Evolutionary conservation across 2,797 vertebrate species (phyloP), one percentile per base, ranked within the genome.

Genomic region (Capromys pilorides): DNA sequence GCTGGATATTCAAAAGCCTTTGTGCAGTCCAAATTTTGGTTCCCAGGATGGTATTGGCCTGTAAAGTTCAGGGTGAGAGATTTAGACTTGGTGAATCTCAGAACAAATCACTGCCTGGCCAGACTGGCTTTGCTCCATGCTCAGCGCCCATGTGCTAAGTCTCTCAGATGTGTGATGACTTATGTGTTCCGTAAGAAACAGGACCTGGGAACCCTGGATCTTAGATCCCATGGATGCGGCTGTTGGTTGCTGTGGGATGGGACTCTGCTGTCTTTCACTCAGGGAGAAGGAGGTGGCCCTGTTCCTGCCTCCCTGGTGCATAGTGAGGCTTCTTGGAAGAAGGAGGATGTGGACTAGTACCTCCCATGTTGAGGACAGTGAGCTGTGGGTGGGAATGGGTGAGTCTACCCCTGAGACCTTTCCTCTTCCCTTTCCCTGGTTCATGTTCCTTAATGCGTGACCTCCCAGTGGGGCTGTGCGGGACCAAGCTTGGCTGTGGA

Each of bases 401-500:
- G 22, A 36, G 1, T 73, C 16, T 33, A 3, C 5, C 7, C 6
- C 3, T 0, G 0, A 2, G 61, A 3, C 22, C 45, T 91, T 31
- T 49, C 57, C 28, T 31, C 33, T 78, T 78, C 75, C 61, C 90
- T 93, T 94, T 96, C 77, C 80, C 41, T 51, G 2, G 14, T 78
- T 0, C 33, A 28, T 96, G 96, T 97, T 98, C 98, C 98, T 99
- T 99, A 98, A 98, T 94, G 54, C 57, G n/a, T 54, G 33, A 54
- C 95, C 18, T 59, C 51, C 92, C 98, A 99, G 99, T 99, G 99
- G 98, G 99, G 62, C 97, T 99, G 16, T 98, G 98, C 10, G 99
- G 99, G 88, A 99, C 99, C 64, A 99, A 99, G 94, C 98, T 99
- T 75, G 99, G 99, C 90, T 99, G 99, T 97, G 99, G 99, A 95